Conservation (phyloP, 2,113 vertebrate genomes). For the Neogale vison region DNA sequence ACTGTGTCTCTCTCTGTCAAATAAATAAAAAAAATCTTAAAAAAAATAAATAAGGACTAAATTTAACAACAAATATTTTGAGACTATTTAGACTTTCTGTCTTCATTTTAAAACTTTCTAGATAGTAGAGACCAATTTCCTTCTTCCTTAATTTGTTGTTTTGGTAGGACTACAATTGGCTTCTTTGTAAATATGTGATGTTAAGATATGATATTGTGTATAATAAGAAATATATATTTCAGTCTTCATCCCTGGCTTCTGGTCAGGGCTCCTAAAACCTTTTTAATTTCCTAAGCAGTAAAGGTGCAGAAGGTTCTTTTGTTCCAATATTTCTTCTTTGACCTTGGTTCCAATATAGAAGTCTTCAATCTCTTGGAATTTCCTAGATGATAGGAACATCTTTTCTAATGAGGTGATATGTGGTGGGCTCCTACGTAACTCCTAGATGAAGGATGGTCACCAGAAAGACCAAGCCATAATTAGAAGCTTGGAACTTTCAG, state of each 20-base stretch:
- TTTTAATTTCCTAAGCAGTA: background rate
- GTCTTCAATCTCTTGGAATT: background rate
- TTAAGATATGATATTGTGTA: background rate
- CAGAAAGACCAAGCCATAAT: background rate
- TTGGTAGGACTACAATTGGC: background rate
- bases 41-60: conserved; percentile 4
- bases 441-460: background rate
- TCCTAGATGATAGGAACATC: background rate
- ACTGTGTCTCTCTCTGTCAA: too few relatives aligned
- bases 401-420: background rate
- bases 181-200: background rate
- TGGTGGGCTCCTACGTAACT: background rate
- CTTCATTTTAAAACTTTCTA: conserved; percentile 54
- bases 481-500: background rate
- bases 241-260: background rate
- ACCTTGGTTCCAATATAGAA: background rate
- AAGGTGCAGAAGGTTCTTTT: background rate
- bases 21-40: too few relatives aligned
- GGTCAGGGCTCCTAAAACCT: background rate
- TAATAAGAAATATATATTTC: background rate
- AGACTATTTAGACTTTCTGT: background rate
- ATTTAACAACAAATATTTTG: conserved; percentile 55
- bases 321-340: background rate
- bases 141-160: background rate
- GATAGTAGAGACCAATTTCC: background rate